Conservation (phyloP, 2,113 vertebrate genomes). For the Zapus hudsonius region DNA sequence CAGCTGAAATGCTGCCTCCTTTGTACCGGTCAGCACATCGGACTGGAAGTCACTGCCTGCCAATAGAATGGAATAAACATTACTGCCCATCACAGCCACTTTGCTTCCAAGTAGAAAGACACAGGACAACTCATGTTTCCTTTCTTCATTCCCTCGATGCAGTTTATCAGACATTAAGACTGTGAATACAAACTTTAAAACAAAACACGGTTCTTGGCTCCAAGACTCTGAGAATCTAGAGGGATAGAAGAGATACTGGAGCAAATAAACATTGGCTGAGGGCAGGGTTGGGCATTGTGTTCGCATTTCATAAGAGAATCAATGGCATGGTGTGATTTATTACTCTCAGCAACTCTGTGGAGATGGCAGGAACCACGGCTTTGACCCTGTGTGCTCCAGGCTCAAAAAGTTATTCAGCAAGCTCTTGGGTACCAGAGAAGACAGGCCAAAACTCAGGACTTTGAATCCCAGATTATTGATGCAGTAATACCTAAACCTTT, state of each 20-base stretch:
- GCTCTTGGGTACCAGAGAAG: not conserved
- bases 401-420: not conserved
- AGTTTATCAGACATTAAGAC: not conserved
- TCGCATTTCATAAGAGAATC: not conserved
- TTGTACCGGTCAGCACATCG: not conserved
- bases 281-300: not conserved
- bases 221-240: not conserved
- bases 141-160: not conserved
- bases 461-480: not conserved
- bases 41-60: conserved; percentile 41
- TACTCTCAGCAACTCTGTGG: not conserved
- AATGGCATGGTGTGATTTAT: not conserved
- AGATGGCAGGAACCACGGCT: not conserved
- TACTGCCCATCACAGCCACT: not conserved
- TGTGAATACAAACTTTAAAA: not conserved
- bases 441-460: not conserved
- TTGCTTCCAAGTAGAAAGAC: not conserved
- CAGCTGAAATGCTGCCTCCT: conserved; percentile 41
- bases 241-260: not conserved
- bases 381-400: not conserved
- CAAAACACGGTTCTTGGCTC: not conserved
- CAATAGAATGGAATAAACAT: conserved; percentile 29
- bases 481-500: not conserved
- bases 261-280: not conserved
- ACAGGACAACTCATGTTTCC: not conserved